Base-by-base conservation (phyloP, 2,113 vertebrate species). In the Colinus virginianus region DNA sequence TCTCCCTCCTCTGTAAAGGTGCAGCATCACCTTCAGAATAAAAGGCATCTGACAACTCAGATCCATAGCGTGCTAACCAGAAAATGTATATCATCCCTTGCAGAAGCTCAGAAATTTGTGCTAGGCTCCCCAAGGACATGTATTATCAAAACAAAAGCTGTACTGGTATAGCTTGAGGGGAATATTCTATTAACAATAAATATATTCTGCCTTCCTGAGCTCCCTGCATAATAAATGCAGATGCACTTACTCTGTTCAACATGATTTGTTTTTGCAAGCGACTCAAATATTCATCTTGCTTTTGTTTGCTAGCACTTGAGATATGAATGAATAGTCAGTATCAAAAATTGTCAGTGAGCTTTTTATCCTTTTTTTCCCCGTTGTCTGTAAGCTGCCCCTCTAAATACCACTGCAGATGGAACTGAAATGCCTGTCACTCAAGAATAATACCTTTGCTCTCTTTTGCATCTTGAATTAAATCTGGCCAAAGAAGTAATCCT, bases 231-330 rank as follows among this genome's bases (percentile, higher is more conserved):
- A 70, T 70, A 94, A 94, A 94, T 92, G 70, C 70, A 85, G 90
- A 78, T 93, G 79, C 82, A 81, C 78, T 92, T 96, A 78, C 26
- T 32, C 71, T 62, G 59, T 59, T 95, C 59, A 82, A 59, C 70
- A 78, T 46, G 59, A 91, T 91, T 38, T 90, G 68, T 94, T n/a
- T 90, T 94, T 84, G 70, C 68, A 74, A 82, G 51, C 51, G 74
- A n/a, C 68, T 94, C 79, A 93, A 67, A 93, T 93, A 95, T 91
- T 92, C 87, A 92, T 88, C 21, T 53, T 82, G 69, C 63, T 89
- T 91, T 72, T 18, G 38, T 76, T 84, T 77, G 48, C 79, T 85
- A 15, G 49, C n/a, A 36, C 18, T 42, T 84, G 40, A 34, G 74
- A 82, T 40, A 43, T 4, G 51, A 75, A 88, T 7, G 56, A 75